Conservation (phyloP, 2,888 invertebrate species). For the Amphipyra berbera region DNA sequence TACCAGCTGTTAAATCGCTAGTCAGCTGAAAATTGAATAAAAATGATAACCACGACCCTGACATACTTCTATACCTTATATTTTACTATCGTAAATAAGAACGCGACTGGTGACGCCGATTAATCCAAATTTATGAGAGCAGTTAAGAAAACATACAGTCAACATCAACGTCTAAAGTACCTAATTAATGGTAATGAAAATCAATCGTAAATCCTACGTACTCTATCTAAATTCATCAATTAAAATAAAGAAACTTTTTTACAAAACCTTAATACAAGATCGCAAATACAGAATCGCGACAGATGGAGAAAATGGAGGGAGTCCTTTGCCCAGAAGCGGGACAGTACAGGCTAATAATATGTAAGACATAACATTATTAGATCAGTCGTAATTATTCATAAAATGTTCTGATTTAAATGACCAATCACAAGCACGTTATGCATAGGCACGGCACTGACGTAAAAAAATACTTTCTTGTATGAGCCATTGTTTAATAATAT, state of each 20-base stretch:
- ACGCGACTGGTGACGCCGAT: conserved; percentile 39
- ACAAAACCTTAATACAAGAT: conserved; percentile 8
- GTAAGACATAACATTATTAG: conserved; percentile 4
- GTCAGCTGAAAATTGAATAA: conserved; percentile 22
- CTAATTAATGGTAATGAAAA: conserved; percentile 18
- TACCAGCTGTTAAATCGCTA: conserved; percentile 3
- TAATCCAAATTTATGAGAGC: conserved; percentile 32
- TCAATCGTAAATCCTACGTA: conserved; percentile 7
- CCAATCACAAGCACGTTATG: conserved; percentile 31
- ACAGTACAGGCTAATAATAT: too few species aligned
- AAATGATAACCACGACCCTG: conserved; percentile 40
- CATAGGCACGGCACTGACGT: conserved; percentile 38
- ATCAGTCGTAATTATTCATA: too few species aligned
- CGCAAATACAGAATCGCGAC: too few species aligned
- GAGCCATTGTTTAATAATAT: conserved; percentile 22
- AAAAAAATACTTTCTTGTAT: conserved; percentile 28
- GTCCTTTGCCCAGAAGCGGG: too few species aligned
- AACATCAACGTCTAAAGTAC: conserved; percentile 25
- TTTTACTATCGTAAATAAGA: conserved; percentile 43
- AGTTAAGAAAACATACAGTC: conserved; percentile 27
- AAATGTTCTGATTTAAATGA: conserved; percentile 16
- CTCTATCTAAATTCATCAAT: neutral
- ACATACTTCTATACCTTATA: conserved; percentile 43
- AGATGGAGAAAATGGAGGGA: too few species aligned
- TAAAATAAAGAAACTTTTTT: conserved; percentile 11